Base-by-base conservation (phyloP, 2,888 invertebrate species). In the Dorcus hopei region DNA sequence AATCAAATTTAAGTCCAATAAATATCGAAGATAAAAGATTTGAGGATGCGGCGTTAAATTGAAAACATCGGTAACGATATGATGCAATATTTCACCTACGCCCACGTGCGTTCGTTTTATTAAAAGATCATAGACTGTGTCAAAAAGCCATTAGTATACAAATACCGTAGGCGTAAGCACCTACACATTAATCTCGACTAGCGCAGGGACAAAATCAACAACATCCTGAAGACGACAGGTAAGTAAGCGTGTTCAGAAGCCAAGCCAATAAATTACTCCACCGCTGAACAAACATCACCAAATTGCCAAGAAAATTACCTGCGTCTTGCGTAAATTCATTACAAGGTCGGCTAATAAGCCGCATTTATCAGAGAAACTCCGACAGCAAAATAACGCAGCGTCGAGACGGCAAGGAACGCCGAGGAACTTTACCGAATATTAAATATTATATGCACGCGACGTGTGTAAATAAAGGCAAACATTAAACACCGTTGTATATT, bases 251-350 rank as follows among this genome's bases (percentile, higher is more conserved):
- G 64, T 66, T 63, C 61, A 60, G 64, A 55, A 65, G 63, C 64
- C 66, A 60, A 60, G 68, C 68, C 71, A 70, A 73, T 71, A 73
- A 74, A 73, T 73, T 70, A 71, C 70, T 61, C 66, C 65, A 65
- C 68, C 65, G 68, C 68, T 68, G 70, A 74, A 74, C 74, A 75
- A 76, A 77, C 76, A 75, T 71, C 72, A 69, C 71, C 70, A 75
- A 77, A 77, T 76, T 74, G 74, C 75, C 72, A 69, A 70, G 75
- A 75, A 76, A 76, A 76, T 77, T 76, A 76, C 77, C 75, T 76
- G 75, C 66, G 71, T 68, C 70, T 70, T 66, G 68, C 70, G 71
- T 71, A 73, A 74, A 75, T 72, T 74, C 73, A 72, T 74, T 73
- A 72, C 70, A 70, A 71, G 71, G 72, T 71, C 71, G 71, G 69